These are phyloP conservation scores for Lepisosteus osseus DNA, from an alignment of 2,113 vertebrate genomes.

Conservation along the genomic window DNA sequence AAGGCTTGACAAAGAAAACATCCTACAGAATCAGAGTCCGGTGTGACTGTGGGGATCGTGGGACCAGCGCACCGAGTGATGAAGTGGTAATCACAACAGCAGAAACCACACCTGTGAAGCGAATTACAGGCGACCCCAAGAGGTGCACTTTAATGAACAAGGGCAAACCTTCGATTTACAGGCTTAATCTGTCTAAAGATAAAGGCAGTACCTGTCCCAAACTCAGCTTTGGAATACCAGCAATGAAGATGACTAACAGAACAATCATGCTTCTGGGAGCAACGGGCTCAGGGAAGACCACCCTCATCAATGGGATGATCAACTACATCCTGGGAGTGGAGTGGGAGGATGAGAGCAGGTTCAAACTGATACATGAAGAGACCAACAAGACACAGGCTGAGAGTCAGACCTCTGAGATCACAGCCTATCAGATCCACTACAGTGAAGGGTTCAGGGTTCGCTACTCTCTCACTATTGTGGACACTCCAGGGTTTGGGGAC, in stretches of 20 bases:
- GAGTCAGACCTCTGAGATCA: conserved; percentile 28
- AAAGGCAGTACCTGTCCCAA: background rate
- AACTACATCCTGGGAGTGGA: conserved; percentile 33
- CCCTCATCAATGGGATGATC: conserved; percentile 28
- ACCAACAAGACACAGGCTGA: conserved; percentile 24
- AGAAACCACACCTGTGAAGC: background rate
- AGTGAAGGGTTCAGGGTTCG: conserved; percentile 18
- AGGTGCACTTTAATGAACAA: background rate
- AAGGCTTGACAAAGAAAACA: too few species aligned
- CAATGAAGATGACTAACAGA: background rate
- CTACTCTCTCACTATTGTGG: conserved; percentile 32
- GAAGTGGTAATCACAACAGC: background rate
- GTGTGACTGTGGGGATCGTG: too few species aligned
- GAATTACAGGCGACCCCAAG: background rate
- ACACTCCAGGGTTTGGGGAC: conserved; percentile 36
- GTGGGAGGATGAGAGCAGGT: conserved; percentile 23
- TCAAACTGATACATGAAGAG: conserved; percentile 13
- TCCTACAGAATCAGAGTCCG: too few species aligned
- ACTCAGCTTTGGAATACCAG: background rate
- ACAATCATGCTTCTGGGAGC: conserved; percentile 23
- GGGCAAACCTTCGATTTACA: background rate
- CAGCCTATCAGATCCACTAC: conserved; percentile 19
- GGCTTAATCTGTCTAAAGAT: background rate
- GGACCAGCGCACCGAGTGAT: background rate
- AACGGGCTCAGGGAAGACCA: conserved; percentile 25